Evolutionary conservation across 2,113 vertebrate genomes (phyloP).

Genomic region (Shinisaurus crocodilurus): DNA sequence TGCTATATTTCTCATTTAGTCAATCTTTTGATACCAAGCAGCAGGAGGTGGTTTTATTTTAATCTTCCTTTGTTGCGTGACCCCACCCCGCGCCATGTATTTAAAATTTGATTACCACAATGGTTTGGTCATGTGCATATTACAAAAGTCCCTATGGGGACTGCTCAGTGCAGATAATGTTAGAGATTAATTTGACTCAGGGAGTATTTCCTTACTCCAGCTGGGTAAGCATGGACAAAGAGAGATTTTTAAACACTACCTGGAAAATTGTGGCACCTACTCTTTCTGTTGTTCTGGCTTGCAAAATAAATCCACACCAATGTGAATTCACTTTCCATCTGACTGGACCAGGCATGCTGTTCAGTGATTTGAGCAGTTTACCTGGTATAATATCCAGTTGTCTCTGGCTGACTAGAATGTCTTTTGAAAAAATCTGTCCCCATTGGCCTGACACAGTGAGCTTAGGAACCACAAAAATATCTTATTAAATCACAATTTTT

Average conservation of each 20-base stretch:
- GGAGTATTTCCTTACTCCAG: constrained; percentile 71
- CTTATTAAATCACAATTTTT: constrained; percentile 71
- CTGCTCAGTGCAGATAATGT: constrained; percentile 71
- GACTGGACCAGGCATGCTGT: constrained; percentile 69
- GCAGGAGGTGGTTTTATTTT: constrained; percentile 68
- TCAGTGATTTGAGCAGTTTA: constrained; percentile 75
- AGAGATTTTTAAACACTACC: constrained; percentile 75
- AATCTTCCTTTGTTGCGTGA: constrained; percentile 59
- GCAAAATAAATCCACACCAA: constrained; percentile 70
- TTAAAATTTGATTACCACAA: constrained; percentile 79
- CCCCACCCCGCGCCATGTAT: constrained; percentile 67
- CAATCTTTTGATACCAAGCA: constrained; percentile 66
- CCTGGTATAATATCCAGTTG: constrained; percentile 70
- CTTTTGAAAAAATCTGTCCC: constrained; percentile 64
- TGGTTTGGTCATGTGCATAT: constrained; percentile 79
- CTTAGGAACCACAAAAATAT: constrained; percentile 70
- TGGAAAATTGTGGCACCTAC: constrained; percentile 71
- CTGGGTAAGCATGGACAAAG: constrained; percentile 70
- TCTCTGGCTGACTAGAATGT: constrained; percentile 66
- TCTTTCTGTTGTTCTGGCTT: constrained; percentile 72
- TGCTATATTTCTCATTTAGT: constrained; percentile 61
- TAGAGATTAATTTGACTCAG: constrained; percentile 77
- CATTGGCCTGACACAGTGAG: constrained; percentile 65
- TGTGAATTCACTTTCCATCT: constrained; percentile 71
- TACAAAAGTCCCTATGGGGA: constrained; percentile 74